Evolutionary conservation across 2,888 invertebrate species (phyloP).

Genomic region (Mycogona germanica): DNA sequence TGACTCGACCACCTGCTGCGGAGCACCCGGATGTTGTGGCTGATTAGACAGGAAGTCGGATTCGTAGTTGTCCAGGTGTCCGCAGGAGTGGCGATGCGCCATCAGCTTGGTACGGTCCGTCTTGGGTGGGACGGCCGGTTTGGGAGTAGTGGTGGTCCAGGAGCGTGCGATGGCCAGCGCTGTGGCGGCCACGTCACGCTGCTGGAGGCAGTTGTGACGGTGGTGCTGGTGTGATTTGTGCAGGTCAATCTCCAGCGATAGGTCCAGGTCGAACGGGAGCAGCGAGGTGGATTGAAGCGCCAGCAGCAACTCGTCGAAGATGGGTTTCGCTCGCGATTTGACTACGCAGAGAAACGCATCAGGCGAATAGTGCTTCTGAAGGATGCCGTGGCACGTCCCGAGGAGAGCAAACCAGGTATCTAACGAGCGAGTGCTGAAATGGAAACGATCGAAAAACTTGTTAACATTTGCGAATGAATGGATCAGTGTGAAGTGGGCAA

Average conservation of each 20-base stretch:
- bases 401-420: slow-evolving; percentile 84
- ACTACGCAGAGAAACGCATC: slow-evolving; percentile 56
- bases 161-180: background rate
- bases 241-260: slow-evolving; percentile 63
- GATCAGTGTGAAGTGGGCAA: no score
- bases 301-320: slow-evolving; percentile 59
- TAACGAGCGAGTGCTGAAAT: slow-evolving; percentile 58
- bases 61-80: background rate
- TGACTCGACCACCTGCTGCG: background rate
- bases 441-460: no score
- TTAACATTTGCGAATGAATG: no score
- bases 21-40: background rate
- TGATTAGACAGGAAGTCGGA: background rate
- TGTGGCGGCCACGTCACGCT: background rate
- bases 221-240: slow-evolving; percentile 47
- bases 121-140: background rate
- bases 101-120: no score
- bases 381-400: slow-evolving; percentile 64
- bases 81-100: slow-evolving; percentile 8
- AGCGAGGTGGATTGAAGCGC: slow-evolving; percentile 66
- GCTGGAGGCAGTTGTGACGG: background rate
- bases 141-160: background rate
- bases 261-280: slow-evolving; percentile 66
- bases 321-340: slow-evolving; percentile 41
- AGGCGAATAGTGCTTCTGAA: slow-evolving; percentile 64